Base-by-base conservation (phyloP, 2,888 invertebrate genomes). In the Luperina nickerlii region DNA sequence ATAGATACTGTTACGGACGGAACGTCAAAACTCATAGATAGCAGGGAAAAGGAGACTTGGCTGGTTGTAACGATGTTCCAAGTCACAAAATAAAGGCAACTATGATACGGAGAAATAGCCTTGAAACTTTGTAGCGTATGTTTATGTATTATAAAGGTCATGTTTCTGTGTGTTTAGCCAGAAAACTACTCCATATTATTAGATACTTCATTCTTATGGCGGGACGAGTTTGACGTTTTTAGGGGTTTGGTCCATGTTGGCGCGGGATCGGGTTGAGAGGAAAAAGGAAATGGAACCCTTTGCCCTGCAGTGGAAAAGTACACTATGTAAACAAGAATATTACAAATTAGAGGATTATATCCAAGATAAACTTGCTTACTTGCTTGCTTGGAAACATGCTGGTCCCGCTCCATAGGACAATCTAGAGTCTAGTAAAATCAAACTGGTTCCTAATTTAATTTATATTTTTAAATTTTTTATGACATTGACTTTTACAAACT, bases 11-110 rank as follows among this genome's bases (percentile, higher is more conserved):
- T 77, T 84, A 84, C 75, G 72, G 69, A 15, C 24, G 27, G 13
- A 38, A 78, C 74, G 79, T 75, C 84, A 72, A 79, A 83, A 84
- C 79, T 84, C 75, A 66, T 71, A 84, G 72, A 72, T 75, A 63
- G 54, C 60, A 54, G 66, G 6, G 57, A 57, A 70, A 24, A 65
- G 18, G 27, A 24, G n/a, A 32, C 42, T 67, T 74, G 42, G 24
- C 65, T 51, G 48, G 5, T 32, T 54, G 66, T 66, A 75, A 84
- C 48, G 38, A 57, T 84, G 54, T 77, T 77, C 62, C 48, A 11
- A 74, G 38, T 72, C 74, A 24, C 72, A 76, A 81, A 88, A 77
- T 70, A 77, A 63, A 57, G 6, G 8, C 27, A 15, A n/a, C 42
- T 45, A 66, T 48, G 63, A 77, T 81, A 74, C 60, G 20, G 67